phyloP scores from a whole-genome alignment of 2,113 vertebrate species.

The Holacanthus passer region DNA sequence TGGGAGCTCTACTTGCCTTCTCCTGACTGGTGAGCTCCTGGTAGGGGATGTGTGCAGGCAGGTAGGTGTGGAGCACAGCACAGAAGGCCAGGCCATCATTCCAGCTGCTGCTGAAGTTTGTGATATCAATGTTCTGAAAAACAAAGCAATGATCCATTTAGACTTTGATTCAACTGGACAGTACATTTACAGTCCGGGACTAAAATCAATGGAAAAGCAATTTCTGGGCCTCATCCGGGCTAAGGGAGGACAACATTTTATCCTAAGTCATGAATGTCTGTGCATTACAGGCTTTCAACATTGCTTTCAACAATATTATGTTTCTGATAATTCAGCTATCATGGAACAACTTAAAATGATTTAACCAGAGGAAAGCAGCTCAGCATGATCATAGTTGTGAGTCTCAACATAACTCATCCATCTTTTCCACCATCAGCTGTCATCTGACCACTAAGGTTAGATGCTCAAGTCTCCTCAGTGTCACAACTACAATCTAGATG shows the following conservation, averaged over 20 bases:
- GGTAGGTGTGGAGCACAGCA: conserved; percentile 95
- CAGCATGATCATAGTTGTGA: background rate
- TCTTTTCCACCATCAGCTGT: conserved; percentile 17
- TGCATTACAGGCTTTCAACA: conserved; percentile 14
- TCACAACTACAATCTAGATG: background rate
- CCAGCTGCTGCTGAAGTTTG: conserved; percentile 99
- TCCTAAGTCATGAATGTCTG: conserved; percentile 4
- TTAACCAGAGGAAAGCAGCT: conserved; percentile 12
- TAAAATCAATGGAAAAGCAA: conserved; percentile 22
- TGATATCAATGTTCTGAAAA: conserved; percentile 95
- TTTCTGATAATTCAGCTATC: conserved; percentile 33
- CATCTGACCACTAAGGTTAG: background rate
- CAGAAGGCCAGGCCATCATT: conserved; percentile 97
- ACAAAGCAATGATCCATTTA: conserved; percentile 1
- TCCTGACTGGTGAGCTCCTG: conserved; percentile 95
- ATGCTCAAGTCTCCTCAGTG: background rate
- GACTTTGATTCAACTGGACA: conserved; percentile 23
- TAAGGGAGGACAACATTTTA: conserved; percentile 15
- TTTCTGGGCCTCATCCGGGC: background rate
- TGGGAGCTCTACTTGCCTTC: conserved; percentile 84
- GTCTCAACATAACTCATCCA: conserved; percentile 15
- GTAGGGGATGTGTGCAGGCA: conserved; percentile 97
- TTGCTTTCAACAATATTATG: background rate
- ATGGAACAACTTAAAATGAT: conserved; percentile 30
- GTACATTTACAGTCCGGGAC: conserved; percentile 27